Base-by-base conservation (phyloP, 2,888 invertebrate genomes). In the Apamea monoglypha region DNA sequence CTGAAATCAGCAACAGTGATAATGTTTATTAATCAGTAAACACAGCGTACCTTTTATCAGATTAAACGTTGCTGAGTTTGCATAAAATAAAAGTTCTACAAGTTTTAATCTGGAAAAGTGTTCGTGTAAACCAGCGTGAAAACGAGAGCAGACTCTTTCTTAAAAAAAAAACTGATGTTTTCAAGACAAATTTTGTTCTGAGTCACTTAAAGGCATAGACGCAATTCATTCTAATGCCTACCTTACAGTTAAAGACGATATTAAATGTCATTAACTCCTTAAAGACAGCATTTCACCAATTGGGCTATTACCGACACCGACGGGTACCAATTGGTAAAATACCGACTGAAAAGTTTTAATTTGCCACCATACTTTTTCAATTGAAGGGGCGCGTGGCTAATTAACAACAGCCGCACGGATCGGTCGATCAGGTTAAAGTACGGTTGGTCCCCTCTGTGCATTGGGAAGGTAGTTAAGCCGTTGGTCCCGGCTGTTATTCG, bases 101-200 rank as follows among this genome's bases (percentile, higher is more conserved):
- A 77, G 81, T 82, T 82, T 83, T 82, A 82, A 82, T 82, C 64
- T 64, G 64, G 84, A 53, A 73, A 83, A 82, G 79, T 82, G 72
- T 83, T 73, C 29, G 18, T 36, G 50, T 72, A 72, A 64, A 69
- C 47, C 59, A 25, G 59, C 18, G 14, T 44, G 44, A 18, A 83
- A 78, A 64, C 16, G 29, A 59, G 2, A 61, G 12, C 29, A 21
- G 32, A 32, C 14, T 63, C 32, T 29, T 21, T 36, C 25, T 12
- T 1, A 44, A 16, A 66, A 44, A 16, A 66, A 59, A 68, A 76
- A 56, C 29, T 61, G 53, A 70, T 25, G 36, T 69, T 74, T 59
- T 14, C 10, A 21, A 25, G 56, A 50, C 10, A 63, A 56, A 63
- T 29, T 21, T 68, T 56, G 16, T 64, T 47, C 18, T 47, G 21